Percentiles rank a stretch among this genome's conserved stretches.
Evolutionary conservation across 2,113 vertebrate genomes (phyloP).

Genomic region (Hiodon alosoides): DNA sequence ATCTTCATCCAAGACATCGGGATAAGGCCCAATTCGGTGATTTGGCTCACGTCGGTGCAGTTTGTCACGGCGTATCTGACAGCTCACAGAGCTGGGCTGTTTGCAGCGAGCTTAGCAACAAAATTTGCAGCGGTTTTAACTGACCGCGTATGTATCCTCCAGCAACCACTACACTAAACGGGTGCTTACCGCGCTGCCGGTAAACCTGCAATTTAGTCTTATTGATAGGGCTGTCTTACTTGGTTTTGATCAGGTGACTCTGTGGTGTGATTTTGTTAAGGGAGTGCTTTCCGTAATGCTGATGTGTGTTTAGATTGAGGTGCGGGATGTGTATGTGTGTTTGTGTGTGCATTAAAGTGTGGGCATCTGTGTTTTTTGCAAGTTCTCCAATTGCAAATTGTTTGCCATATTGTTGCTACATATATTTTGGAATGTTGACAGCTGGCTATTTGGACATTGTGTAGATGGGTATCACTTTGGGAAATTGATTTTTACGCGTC

Average conservation of each 20-base stretch:
- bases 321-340: not conserved
- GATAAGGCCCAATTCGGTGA: no score
- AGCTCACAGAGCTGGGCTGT: not conserved
- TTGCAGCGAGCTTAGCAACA: not conserved
- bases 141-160: not conserved
- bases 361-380: not conserved
- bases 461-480: not conserved
- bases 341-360: not conserved
- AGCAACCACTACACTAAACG: constrained; percentile 32
- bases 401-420: not conserved
- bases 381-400: no score
- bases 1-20: not conserved
- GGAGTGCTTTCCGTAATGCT: not conserved
- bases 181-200: constrained; percentile 35
- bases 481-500: not conserved
- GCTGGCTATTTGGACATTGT: not conserved
- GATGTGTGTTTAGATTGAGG: not conserved
- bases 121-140: not conserved
- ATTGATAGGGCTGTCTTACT: constrained; percentile 39
- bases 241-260: not conserved
- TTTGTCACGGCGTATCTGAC: not conserved
- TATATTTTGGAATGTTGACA: not conserved
- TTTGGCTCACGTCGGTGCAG: not conserved
- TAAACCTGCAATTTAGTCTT: constrained; percentile 46
- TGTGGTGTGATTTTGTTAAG: constrained; percentile 12